Base-by-base conservation (phyloP, 2,113 vertebrate genomes). In the Neogale vison region DNA sequence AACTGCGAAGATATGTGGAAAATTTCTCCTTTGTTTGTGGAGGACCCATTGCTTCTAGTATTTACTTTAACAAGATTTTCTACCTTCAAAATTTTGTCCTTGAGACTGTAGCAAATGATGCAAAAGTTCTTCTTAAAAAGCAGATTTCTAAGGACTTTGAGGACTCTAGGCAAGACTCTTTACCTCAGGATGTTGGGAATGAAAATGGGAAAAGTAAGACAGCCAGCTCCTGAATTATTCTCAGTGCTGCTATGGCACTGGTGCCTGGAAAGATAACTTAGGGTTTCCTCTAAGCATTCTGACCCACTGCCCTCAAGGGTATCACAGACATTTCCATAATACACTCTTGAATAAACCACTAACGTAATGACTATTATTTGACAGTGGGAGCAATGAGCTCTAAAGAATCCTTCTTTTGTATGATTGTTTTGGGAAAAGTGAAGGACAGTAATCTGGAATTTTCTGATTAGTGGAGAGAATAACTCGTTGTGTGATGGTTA, bases 41-140 rank as follows among this genome's bases (percentile, higher is more conserved):
- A 0, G 67, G 39, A 4, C 1, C 18, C 0, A 0, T 72, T 24
- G 42, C 59, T 8, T 8, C 39, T 3, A 82, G 67, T 10, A 5
- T 93, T 39, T 90, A 76, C 59, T 77, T 96, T 82, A 20, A 17
- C 39, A 96, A 93, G 67, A 91, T 13, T 14, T 97, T 45, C 76
- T 91, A 63, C 24, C 14, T 96, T 20, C 94, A 94, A 13, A 55
- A 71, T 61, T 7, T 72, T 14, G 71, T 97, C 29, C 92, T 96
- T 63, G 67, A 88, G 1, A 20, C 0, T 2, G 50, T 94, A 31
- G 24, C 13, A 0, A 69, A 10, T 10, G 88, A 96, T 47, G 92
- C 88, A 12, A 97, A 94, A 92, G 1, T 5, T 45, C 57, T 96
- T 1, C 59, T 93, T 79, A 47, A n/a, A 31, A 95, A 34, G 50